Conservation (phyloP, 2,888 invertebrate genomes). For the Buathra laborator region DNA sequence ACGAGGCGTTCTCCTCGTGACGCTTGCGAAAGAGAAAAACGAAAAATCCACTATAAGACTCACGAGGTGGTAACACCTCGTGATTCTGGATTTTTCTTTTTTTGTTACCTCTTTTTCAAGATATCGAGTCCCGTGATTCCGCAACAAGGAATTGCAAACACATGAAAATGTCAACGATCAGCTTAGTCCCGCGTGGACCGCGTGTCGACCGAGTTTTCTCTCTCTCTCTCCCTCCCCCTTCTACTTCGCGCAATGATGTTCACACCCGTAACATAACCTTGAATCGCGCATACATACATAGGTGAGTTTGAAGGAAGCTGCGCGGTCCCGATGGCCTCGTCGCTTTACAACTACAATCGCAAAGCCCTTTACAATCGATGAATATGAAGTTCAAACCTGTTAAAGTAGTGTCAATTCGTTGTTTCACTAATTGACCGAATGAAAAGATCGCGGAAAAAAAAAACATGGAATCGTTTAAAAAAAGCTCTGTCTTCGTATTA, state of each 20-base stretch:
- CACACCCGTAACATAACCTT: slow-evolving; percentile 29
- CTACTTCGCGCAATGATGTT: not conserved
- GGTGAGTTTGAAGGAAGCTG: not conserved
- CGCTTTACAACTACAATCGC: not conserved
- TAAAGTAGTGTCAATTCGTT: not conserved
- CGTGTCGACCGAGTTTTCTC: slow-evolving; percentile 1
- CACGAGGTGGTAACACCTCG: slow-evolving; percentile 36
- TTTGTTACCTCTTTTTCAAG: slow-evolving; percentile 11
- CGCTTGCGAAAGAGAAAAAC: not conserved
- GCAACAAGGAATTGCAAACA: slow-evolving; percentile 37
- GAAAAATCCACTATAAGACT: not conserved
- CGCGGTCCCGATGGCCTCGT: slow-evolving; percentile 3
- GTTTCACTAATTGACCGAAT: not conserved
- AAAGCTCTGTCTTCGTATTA: not conserved
- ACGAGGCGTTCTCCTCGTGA: not conserved
- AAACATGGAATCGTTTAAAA: not conserved
- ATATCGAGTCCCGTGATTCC: slow-evolving; percentile 52
- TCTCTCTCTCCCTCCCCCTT: not conserved
- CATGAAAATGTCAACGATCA: slow-evolving; percentile 59
- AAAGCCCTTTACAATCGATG: not conserved
- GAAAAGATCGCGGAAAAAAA: not conserved
- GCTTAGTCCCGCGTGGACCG: slow-evolving; percentile 44
- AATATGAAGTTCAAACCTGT: not conserved
- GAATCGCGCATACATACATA: slow-evolving; percentile 2
- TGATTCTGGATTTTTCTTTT: slow-evolving; percentile 43